Percentiles rank a stretch among this genome's conserved stretches.
Conservation (phyloP, 2,888 invertebrate species). For the Linnaemya tessellans region DNA sequence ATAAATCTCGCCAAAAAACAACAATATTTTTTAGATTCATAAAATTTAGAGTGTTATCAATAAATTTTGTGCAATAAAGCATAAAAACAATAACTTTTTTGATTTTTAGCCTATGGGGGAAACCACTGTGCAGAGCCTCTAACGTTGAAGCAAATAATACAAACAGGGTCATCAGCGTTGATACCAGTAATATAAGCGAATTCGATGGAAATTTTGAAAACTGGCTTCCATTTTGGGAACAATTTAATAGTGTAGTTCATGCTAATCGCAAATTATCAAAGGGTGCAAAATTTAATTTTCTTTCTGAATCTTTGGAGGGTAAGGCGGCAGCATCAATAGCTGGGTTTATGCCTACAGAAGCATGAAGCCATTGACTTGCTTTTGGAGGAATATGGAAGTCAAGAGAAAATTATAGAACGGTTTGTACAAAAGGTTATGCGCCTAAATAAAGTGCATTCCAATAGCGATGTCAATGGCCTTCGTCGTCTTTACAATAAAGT, state of each 20-base stretch:
- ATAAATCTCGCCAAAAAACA: too few species aligned
- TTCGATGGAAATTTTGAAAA: constrained; percentile 66
- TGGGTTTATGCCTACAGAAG: constrained; percentile 52
- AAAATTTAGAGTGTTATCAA: too few species aligned
- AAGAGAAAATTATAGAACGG: constrained; percentile 63
- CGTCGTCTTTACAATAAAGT: too few species aligned
- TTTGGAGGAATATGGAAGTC: constrained; percentile 58
- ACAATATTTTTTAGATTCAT: too few species aligned
- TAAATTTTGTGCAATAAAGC: too few species aligned
- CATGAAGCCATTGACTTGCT: constrained; percentile 55
- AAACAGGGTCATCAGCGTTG: constrained; percentile 17
- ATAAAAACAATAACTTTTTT: too few species aligned
- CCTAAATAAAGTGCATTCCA: too few species aligned
- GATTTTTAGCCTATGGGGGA: too few species aligned
- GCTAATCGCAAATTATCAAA: constrained; percentile 55
- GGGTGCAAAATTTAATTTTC: constrained; percentile 62
- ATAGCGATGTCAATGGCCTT: too few species aligned
- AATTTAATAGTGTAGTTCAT: constrained; percentile 64
- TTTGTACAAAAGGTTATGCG: constrained; percentile 51
- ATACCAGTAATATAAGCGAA: constrained; percentile 49
- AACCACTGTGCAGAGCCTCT: too few species aligned
- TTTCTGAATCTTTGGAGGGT: constrained; percentile 52
- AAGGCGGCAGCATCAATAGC: constrained; percentile 55
- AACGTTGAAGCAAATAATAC: not conserved
- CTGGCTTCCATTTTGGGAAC: constrained; percentile 68